Percentiles rank a stretch among this genome's conserved stretches.
Evolutionary conservation across 2,888 invertebrate genomes (phyloP).

Genomic region (Helleia helle): DNA sequence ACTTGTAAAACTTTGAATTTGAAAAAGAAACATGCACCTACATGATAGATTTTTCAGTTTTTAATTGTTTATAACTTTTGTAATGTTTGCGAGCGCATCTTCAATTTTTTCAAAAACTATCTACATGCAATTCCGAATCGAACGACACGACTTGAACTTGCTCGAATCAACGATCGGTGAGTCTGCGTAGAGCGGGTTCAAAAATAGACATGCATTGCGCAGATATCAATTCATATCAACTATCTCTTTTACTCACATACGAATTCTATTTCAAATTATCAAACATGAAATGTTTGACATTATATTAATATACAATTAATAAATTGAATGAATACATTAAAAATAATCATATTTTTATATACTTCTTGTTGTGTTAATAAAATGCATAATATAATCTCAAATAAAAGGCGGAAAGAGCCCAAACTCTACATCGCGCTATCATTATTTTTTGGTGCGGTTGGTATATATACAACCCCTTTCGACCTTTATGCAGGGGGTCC

Average conservation of each 20-base stretch:
- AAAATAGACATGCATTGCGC: not conserved
- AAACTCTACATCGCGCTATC: slow-evolving; percentile 47
- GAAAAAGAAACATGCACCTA: too few relatives aligned
- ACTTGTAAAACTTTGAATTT: too few relatives aligned
- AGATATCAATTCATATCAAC: not conserved
- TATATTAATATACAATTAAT: not conserved
- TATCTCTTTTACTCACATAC: not conserved
- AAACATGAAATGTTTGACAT: not conserved
- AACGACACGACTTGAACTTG: too few relatives aligned
- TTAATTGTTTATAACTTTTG: too few relatives aligned
- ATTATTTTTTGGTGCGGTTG: slow-evolving; percentile 28
- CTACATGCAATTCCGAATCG: too few relatives aligned
- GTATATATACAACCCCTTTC: slow-evolving; percentile 22
- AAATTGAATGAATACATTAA: not conserved
- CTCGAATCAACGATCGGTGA: slow-evolving; percentile 22
- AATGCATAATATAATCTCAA: too few relatives aligned
- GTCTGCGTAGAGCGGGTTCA: not conserved
- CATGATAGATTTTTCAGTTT: too few relatives aligned
- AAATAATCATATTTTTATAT: slow-evolving; percentile 41
- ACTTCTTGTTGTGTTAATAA: too few relatives aligned
- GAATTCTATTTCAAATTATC: not conserved
- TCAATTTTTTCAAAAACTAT: too few relatives aligned
- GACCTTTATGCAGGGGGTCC: slow-evolving; percentile 41
- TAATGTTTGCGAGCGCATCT: too few relatives aligned
- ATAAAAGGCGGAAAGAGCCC: too few relatives aligned